These are phyloP conservation scores for Brachionus asplanchnoidis DNA, from an alignment of 1,140 invertebrate species.

Conservation along the genomic window DNA sequence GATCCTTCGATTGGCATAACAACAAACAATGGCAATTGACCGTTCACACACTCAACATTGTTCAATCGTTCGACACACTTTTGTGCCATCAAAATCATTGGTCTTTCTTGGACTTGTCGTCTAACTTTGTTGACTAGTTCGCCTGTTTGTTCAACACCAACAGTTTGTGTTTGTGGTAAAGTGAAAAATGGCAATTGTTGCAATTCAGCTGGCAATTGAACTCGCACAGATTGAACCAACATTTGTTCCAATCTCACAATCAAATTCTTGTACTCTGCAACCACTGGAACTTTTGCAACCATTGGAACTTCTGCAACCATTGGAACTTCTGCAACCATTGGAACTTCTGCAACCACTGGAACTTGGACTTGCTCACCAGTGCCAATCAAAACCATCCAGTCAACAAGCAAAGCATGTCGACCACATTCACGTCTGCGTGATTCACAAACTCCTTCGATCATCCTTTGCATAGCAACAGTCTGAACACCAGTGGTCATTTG, in stretches of 20 bases:
- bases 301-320: too few relatives aligned
- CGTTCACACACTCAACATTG: background rate
- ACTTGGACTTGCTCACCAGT: background rate
- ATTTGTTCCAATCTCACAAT: background rate
- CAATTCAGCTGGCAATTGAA: constrained; percentile 11
- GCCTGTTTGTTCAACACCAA: background rate
- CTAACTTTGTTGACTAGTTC: background rate
- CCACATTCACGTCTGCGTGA: background rate
- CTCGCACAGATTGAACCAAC: background rate
- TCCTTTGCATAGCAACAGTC: background rate
- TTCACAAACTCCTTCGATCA: background rate
- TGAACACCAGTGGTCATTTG: background rate
- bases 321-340: too few relatives aligned
- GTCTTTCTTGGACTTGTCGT: constrained; percentile 15
- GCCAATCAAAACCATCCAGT: background rate
- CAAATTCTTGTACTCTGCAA: background rate
- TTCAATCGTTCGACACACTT: background rate
- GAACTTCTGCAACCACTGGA: too few relatives aligned
- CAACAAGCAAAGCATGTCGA: background rate
- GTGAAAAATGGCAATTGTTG: background rate
- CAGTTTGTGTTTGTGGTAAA: background rate
- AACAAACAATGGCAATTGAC: constrained; percentile 30
- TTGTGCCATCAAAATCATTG: background rate
- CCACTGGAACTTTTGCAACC: too few relatives aligned
- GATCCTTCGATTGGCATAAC: background rate